Evolutionary conservation across 2,888 invertebrate genomes (phyloP).

Genomic region (Monochamus alternatus): DNA sequence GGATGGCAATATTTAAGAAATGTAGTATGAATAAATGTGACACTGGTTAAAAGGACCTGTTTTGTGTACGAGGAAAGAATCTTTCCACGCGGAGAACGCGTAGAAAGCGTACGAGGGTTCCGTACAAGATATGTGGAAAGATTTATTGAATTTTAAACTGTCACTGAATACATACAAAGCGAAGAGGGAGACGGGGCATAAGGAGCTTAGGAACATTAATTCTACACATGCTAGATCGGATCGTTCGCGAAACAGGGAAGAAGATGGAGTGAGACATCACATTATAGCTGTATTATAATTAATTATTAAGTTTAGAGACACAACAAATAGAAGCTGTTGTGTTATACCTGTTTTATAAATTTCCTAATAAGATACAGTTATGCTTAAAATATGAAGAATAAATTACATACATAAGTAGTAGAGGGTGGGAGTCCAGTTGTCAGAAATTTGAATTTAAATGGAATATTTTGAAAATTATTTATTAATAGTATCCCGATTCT

Average conservation of each 20-base stretch:
- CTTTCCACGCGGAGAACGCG: neutral
- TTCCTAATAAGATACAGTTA: no score
- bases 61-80: neutral
- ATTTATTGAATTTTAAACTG: constrained; percentile 12
- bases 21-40: neutral
- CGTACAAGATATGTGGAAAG: constrained; percentile 4
- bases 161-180: constrained; percentile 11
- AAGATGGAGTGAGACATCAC: neutral
- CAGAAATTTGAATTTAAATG: no score
- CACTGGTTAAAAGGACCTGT: neutral
- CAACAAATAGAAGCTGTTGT: no score
- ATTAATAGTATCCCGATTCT: no score
- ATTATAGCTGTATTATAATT: neutral
- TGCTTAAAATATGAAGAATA: no score
- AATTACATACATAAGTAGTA: no score
- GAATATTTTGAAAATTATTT: no score
- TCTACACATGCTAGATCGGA: neutral
- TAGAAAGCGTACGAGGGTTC: neutral
- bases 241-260: neutral
- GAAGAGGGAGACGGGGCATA: neutral
- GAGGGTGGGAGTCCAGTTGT: no score
- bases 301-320: no score
- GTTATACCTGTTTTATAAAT: no score
- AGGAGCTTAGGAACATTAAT: constrained; percentile 3
- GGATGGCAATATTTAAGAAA: neutral